These are phyloP conservation scores for Discoglossus pictus DNA, from an alignment of 2,797 vertebrate species.

Conservation along the genomic window DNA sequence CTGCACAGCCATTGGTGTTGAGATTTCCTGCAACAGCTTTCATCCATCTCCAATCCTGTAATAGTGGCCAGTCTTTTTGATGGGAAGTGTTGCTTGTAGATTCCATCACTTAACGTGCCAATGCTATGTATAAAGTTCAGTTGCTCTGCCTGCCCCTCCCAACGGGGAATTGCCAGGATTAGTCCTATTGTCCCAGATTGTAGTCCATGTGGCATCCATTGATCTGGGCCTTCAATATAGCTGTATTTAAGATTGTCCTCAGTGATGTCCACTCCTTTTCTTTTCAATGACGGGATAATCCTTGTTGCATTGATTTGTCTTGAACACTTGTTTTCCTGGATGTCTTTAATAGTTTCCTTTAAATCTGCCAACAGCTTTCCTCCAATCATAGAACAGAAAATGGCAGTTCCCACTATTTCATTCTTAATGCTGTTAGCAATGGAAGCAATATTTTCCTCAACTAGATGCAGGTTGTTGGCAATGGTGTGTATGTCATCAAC, in stretches of 20 bases:
- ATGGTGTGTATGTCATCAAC: no score
- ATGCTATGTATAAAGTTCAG: conserved; percentile 3
- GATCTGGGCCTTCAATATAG: not conserved
- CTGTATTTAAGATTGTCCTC: not conserved
- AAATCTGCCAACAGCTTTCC: no score
- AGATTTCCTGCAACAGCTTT: not conserved
- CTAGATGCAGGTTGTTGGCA: no score
- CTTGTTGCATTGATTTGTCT: not conserved
- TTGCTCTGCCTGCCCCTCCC: not conserved
- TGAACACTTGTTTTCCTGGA: not conserved
- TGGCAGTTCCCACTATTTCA: no score
- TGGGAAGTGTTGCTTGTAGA: conserved; percentile 1
- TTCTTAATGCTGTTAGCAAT: no score
- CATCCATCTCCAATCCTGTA: not conserved
- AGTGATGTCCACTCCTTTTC: not conserved
- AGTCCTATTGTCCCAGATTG: not conserved
- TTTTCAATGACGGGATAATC: not conserved
- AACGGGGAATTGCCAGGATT: not conserved
- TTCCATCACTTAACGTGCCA: not conserved
- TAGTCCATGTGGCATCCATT: not conserved
- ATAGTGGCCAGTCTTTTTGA: not conserved
- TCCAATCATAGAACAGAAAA: no score
- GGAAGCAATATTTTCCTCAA: no score
- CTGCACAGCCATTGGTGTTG: not conserved
- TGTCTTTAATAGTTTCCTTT: no score